Base-by-base conservation (phyloP, 1,140 invertebrate genomes). In the Melanaphis sacchari region DNA sequence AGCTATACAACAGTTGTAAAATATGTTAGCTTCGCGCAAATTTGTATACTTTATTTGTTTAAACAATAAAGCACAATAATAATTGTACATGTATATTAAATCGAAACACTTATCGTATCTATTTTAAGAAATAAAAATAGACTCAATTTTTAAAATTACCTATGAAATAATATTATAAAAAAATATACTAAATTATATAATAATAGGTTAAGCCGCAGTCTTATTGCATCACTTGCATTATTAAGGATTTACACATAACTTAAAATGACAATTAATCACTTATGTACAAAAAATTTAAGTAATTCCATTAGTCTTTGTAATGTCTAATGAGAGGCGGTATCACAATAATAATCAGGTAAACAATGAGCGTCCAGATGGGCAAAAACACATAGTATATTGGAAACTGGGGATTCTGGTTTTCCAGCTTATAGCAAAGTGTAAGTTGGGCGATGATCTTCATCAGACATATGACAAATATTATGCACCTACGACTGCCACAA, bases 401-500 rank as follows among this genome's bases (percentile, higher is more conserved):
- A 26, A 93, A 54, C 24, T 93, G 76, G 6, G 40, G 36, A 41
- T 85, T 46, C n/a, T 66, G 91, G 11, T 93, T 93, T 15, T 93
- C 91, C 46, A 93, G 49, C 40, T 93, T 93, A 38, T 93, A 85
- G 81, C 91, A 93, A 1, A 93, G 46, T 0, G 76, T 93, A 15
- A 84, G n/a, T 15, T 84, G 76, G 43, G 91, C 81, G 24, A 93
- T 84, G n/a, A 93, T 93, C 18, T 93, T 93, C 91, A 93, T 93
- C 81, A 93, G 46, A 36, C 91, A 93, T 7, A 93, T 84, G 46
- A 85, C 46, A 38, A 93, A 93, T 49, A 93, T 93, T 38, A 93
- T 93, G 81, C 91, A 93, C 24, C 91, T 49, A 0, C 91, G 76
- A 38, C 81, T 93, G 24, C 91, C 91, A 26, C 89, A 90, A 15